Percentiles rank a stretch among this genome's conserved stretches.
phyloP scores from a whole-genome alignment of 2,888 invertebrate genomes.

The Meandrusa payeni region DNA sequence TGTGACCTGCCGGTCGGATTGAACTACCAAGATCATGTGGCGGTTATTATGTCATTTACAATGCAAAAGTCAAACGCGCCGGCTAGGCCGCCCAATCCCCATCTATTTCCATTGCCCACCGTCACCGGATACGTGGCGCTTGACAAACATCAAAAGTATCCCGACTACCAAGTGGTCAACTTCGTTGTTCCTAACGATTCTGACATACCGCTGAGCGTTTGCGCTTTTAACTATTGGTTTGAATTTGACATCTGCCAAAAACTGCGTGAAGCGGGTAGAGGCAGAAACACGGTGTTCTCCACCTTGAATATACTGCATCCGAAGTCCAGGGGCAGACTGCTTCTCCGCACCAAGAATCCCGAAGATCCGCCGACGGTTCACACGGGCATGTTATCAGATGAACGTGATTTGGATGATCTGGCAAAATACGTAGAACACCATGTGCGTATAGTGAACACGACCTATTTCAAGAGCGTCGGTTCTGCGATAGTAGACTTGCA shows the following conservation, averaged over 20 bases:
- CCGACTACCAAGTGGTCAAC: slow-evolving; percentile 37
- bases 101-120: slow-evolving; percentile 32
- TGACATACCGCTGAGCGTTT: slow-evolving; percentile 31
- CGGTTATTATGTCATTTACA: slow-evolving; percentile 24
- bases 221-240: slow-evolving; percentile 35
- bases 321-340: slow-evolving; percentile 38
- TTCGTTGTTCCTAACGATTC: slow-evolving; percentile 32
- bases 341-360: slow-evolving; percentile 36
- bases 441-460: slow-evolving; percentile 36
- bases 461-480: slow-evolving; percentile 36
- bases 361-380: slow-evolving; percentile 34
- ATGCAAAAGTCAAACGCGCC: slow-evolving; percentile 24
- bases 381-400: slow-evolving; percentile 32
- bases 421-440: slow-evolving; percentile 37
- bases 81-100: slow-evolving; percentile 18
- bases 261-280: slow-evolving; percentile 27
- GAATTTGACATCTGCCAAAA: slow-evolving; percentile 34
- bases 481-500: slow-evolving; percentile 48
- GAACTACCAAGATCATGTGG: slow-evolving; percentile 42
- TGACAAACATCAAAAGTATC: slow-evolving; percentile 29
- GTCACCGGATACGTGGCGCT: slow-evolving; percentile 33
- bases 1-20: slow-evolving; percentile 44
- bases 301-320: slow-evolving; percentile 33
- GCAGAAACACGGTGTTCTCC: slow-evolving; percentile 28
- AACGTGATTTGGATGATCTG: slow-evolving; percentile 37